Base-by-base conservation (phyloP, 2,113 vertebrate species). In the Dendropsophus ebraccatus region DNA sequence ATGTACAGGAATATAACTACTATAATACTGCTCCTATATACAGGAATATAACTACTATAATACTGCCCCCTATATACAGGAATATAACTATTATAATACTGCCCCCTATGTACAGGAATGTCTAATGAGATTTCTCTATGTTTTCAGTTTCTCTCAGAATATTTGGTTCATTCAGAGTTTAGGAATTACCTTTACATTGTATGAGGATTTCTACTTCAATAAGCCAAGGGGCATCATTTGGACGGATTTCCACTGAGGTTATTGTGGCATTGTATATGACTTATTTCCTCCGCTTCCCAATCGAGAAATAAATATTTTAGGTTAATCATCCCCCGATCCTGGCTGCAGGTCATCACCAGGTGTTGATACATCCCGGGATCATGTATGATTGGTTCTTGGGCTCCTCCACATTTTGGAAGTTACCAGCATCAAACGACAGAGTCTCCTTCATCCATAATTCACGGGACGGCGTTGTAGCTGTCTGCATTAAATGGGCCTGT, bases 391-490 rank as follows among this genome's bases (percentile, higher is more conserved):
- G 81, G 87, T 54, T 86, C 80, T 50, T 41, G 28, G 62, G 49
- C 32, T 79, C 2, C 0, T 1, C 37, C 74, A 70, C 81, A 88
- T 80, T 90, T 87, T 90, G 77, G 83, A 13, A 52, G 72, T 69
- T 75, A 83, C 74, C 89, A 47, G 1, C 8, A 58, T 47, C 75
- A 58, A 37, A 78, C 75, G 5, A n/a, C 87, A 91, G 28, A 84
- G 54, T 49, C 82, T 62, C 62, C 65, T 90, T 93, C 80, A 90
- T 92, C 83, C 79, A 88, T 90, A 91, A 92, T 92, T 92, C 72
- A 91, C 13, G 67, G 49, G 86, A 81, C 77, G 89, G 77, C 75
- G 81, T 88, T 87, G 83, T 87, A 81, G 88, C 87, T 86, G 88
- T 88, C 10, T 45, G 54, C 78, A 89, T 89, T 84, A 92, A 92